Base-by-base conservation (phyloP, 2,888 invertebrate genomes). In the Andrena flavipes region DNA sequence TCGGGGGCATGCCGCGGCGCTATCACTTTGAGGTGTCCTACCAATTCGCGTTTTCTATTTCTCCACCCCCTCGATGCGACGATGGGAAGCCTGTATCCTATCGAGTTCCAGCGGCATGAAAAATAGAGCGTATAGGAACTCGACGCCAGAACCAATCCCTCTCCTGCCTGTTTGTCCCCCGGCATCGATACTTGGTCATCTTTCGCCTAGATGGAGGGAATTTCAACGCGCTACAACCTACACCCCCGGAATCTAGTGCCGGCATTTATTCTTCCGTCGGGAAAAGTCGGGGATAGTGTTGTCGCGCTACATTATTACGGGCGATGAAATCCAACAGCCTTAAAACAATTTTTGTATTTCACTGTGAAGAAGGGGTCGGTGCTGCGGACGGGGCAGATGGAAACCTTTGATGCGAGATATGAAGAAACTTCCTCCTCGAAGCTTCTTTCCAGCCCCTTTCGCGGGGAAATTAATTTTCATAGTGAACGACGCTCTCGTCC, bases 11-110 rank as follows among this genome's bases (percentile, higher is more conserved):
- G 8, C 2, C 3, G 35, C 54, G 33, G 42, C 30, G 10, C 29
- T 64, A 70, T 70, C 81, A 51, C 64, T 74, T 80, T 48, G 30
- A 72, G 26, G 49, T 67, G 30, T 56, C 8, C 51, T 42, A 59
- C 54, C 81, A 51, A 81, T 81, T 81, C 60, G 8, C 51, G 33
- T 81, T 81, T 81, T 69, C 60, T 48, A 60, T 65, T 48, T 6
- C 35, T 10, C 10, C 48, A 13, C 26, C 10, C 10, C 33, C n/a
- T 13, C 20, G 29, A 2, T 0, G 56, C 59, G 33, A 48, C 42
- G 30, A 64, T 29, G 29, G 26, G n/a, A 49, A 5, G 35, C 16
- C 68, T 30, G 23, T 64, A 73, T 68, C 49, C 64, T 48, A 56
- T 70, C 70, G 10, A 29, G n/a, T 62, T 60, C 48, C 60, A 23